These are phyloP conservation scores for Danio aesculapii DNA, from an alignment of 2,797 vertebrate genomes.

Conservation along the genomic window DNA sequence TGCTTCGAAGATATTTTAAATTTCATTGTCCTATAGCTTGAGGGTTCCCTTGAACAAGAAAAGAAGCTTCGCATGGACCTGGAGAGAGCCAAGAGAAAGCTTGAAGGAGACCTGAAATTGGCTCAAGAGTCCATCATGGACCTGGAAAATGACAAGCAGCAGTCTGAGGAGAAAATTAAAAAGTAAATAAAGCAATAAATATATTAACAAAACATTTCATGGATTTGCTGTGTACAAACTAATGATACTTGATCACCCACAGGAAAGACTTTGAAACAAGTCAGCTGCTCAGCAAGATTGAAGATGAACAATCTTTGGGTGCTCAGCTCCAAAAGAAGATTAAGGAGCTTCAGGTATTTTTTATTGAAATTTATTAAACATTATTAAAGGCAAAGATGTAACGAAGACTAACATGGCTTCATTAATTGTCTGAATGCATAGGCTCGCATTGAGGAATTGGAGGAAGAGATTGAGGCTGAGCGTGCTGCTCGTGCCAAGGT, in stretches of 20 bases:
- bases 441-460: constrained; percentile 89
- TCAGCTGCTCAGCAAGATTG: constrained; percentile 85
- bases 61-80: constrained; percentile 87
- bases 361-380: not conserved
- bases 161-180: constrained; percentile 86
- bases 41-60: constrained; percentile 88
- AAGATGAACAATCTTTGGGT: constrained; percentile 85
- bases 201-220: not conserved
- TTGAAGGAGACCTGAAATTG: constrained; percentile 89
- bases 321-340: constrained; percentile 91
- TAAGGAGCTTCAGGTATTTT: constrained; percentile 87
- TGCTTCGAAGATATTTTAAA: not conserved
- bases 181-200: constrained; percentile 75
- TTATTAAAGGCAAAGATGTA: not conserved
- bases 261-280: constrained; percentile 88
- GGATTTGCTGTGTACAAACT: not conserved
- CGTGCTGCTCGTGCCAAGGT: constrained; percentile 79
- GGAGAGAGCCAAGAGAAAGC: constrained; percentile 86
- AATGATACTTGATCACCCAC: not conserved
- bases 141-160: constrained; percentile 87
- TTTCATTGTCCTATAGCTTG: constrained; percentile 73
- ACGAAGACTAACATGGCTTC: not conserved
- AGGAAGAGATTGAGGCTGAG: constrained; percentile 90
- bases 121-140: constrained; percentile 84
- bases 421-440: constrained; percentile 52